Conservation (phyloP, 2,113 vertebrate genomes). For the Triplophysa dalaica region DNA sequence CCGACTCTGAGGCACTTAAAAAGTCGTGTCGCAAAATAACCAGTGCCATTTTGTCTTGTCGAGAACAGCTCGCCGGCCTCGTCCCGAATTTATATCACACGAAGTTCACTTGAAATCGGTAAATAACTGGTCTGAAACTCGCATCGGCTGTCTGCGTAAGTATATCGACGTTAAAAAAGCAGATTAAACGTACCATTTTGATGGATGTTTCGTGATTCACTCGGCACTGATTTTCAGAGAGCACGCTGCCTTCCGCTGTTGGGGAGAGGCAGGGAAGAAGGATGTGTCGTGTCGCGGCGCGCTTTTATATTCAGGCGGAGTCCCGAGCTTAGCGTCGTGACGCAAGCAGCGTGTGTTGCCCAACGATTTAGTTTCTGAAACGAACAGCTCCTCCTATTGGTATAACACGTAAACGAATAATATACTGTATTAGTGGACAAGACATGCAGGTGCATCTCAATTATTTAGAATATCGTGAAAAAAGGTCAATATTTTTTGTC, state of each 20-base stretch:
- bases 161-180: neutral
- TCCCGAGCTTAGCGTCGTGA: constrained; percentile 6
- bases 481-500: too few species aligned
- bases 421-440: neutral
- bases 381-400: neutral
- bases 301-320: constrained; percentile 19
- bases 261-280: constrained; percentile 86
- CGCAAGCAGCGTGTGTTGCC: neutral
- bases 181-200: constrained; percentile 81
- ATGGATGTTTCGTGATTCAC: constrained; percentile 86
- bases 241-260: constrained; percentile 80
- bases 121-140: neutral
- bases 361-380: neutral
- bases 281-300: neutral
- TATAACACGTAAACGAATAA: too few species aligned
- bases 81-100: neutral
- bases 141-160: neutral
- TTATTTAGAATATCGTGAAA: too few species aligned
- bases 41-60: constrained; percentile 30
- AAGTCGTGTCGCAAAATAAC: neutral
- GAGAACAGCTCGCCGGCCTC: neutral
- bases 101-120: neutral
- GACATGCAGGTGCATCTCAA: too few species aligned
- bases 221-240: constrained; percentile 60
- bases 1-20: neutral